A percentile compares a stretch with the other conserved stretches of the same genome.
Conservation (phyloP, 1,140 invertebrate species). For the Brachystomella parvula region DNA sequence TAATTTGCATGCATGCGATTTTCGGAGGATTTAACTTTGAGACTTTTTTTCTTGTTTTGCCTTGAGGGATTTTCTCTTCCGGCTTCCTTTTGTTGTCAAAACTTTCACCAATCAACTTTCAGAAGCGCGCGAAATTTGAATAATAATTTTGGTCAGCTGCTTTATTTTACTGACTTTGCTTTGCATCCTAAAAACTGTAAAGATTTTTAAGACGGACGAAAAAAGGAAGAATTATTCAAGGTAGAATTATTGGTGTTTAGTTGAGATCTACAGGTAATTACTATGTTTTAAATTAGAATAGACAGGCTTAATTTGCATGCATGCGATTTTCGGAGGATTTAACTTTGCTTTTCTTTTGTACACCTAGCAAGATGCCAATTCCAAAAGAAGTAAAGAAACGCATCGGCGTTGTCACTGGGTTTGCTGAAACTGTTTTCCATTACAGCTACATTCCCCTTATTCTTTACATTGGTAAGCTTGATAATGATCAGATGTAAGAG, state of each 20-base stretch:
- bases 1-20: background rate
- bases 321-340: background rate
- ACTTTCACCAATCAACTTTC: no score
- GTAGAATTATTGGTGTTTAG: background rate
- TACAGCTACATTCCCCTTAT: conserved; percentile 14
- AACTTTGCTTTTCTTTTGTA: background rate
- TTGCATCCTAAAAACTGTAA: no score
- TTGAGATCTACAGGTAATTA: background rate
- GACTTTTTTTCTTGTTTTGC: no score
- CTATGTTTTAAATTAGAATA: background rate
- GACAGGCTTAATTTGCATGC: background rate
- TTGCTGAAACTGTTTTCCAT: conserved; percentile 4
- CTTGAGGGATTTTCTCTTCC: no score
- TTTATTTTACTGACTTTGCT: no score
- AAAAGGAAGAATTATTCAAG: background rate
- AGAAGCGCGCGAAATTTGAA: no score
- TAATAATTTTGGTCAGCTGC: no score
- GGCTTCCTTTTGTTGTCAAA: no score
- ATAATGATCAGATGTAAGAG: background rate
- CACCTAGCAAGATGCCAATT: background rate
- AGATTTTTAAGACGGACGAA: no score
- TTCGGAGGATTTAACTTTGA: no score
- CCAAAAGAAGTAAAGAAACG: conserved; percentile 10
- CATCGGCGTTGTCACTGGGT: background rate
- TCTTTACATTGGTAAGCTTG: conserved; percentile 9